Percentiles rank a stretch among this genome's conserved stretches.
Evolutionary conservation across 2,113 vertebrate species (phyloP).

Genomic region (Oryzias melastigma): DNA sequence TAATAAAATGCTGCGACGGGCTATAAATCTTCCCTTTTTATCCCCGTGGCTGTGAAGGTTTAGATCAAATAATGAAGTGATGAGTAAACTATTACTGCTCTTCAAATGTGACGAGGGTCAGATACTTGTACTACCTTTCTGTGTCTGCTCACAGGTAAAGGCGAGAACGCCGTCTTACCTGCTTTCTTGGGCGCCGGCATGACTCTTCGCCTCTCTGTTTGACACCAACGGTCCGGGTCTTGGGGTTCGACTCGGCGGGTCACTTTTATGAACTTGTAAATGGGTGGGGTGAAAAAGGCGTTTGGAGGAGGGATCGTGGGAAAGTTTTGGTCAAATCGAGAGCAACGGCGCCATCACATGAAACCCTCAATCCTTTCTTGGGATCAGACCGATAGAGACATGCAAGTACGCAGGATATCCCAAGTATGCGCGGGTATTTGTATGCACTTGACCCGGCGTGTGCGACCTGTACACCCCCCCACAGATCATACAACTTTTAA

Average conservation of each 20-base stretch:
- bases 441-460: constrained; percentile 35
- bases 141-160: not conserved
- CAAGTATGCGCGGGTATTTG: constrained; percentile 28
- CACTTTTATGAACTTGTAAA: constrained; percentile 69
- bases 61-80: not conserved
- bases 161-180: constrained; percentile 57
- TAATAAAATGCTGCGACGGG: constrained; percentile 25
- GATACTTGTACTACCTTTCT: no score
- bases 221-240: constrained; percentile 21
- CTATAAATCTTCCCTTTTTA: not conserved
- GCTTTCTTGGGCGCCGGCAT: constrained; percentile 69
- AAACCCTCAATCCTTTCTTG: constrained; percentile 46
- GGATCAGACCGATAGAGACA: constrained; percentile 39
- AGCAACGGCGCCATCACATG: constrained; percentile 51
- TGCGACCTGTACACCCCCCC: not conserved
- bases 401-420: constrained; percentile 34
- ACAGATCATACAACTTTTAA: not conserved
- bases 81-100: not conserved
- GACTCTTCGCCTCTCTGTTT: constrained; percentile 33
- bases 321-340: constrained; percentile 41
- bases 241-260: constrained; percentile 12
- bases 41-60: not conserved
- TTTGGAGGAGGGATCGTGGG: constrained; percentile 3
- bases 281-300: constrained; percentile 11
- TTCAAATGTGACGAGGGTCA: not conserved